These are phyloP conservation scores for Chloropsis cyanopogon DNA, from an alignment of 2,113 vertebrate genomes.

Conservation along the genomic window DNA sequence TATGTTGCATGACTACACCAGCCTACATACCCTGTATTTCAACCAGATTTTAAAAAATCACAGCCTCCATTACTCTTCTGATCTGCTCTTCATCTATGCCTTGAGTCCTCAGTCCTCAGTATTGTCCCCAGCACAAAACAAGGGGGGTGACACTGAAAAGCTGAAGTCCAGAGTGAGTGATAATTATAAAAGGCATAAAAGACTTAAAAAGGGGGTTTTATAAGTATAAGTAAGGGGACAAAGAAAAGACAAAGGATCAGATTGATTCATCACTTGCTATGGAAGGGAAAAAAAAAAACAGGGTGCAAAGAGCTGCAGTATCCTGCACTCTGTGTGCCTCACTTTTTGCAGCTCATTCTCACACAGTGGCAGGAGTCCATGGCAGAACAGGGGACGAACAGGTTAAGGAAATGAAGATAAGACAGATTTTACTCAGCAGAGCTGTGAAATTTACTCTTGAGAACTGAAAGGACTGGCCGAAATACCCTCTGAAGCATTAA, in stretches of 20 bases:
- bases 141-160: not conserved
- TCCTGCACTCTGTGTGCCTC: not conserved
- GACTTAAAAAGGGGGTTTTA: not conserved
- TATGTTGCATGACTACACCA: not conserved
- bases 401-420: not conserved
- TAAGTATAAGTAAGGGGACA: not conserved
- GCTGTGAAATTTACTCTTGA: not conserved
- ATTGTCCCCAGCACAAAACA: not conserved
- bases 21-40: not conserved
- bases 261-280: not conserved
- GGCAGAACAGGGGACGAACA: not conserved
- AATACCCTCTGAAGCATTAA: slow-evolving; percentile 25
- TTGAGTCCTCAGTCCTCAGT: not conserved
- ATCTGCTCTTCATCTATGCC: not conserved
- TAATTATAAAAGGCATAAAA: not conserved
- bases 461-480: not conserved
- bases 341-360: not conserved
- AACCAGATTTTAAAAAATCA: not conserved
- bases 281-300: not conserved
- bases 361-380: not conserved
- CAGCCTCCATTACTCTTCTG: not conserved
- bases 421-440: not conserved
- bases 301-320: not conserved
- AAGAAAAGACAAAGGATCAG: not conserved
- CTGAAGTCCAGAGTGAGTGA: not conserved